Evolutionary conservation across 2,113 vertebrate genomes (phyloP), one percentile per base, ranked within the genome.

Genomic region (Xenus cinereus): DNA sequence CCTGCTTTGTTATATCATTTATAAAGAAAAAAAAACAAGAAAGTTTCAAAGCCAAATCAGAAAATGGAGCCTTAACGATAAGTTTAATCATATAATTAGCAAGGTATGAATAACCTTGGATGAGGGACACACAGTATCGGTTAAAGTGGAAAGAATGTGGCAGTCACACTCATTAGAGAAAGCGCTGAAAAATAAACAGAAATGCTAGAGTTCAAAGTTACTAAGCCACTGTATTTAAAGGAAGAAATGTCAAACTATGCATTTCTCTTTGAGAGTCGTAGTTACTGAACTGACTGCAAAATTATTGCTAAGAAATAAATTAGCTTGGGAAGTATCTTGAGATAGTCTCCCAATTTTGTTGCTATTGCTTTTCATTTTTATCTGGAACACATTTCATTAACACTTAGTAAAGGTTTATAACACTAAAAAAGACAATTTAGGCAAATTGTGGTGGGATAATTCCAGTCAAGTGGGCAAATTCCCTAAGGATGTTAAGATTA

Each of bases 121-220:
- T 73, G 53, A 93, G 20, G 51, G 71, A 95, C 79, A 74, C 56
- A 62, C 0, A 3, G 73, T 91, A 57, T 84, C 28, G 0, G 72
- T 84, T 46, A 86, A 85, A 96, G 46, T 50, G 79, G 77, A n/a
- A 97, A 54, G 82, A 93, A 87, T 84, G 86, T 6, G 14, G 67
- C 30, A 79, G 35, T 43, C 48, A 69, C 57, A 66, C 7, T 84
- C 63, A 30, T 84, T 71, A 54, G 32, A 76, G 50, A 89, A 94
- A 92, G 51, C 3, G 2, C 41, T 85, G 56, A 84, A 94, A 96
- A 96, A 93, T 32, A 95, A 96, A 97, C 82, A 60, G 50, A 51
- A 82, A 73, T 53, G 45, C 43, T 62, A 50, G 21, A 53, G 45
- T 22, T 88, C 72, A 75, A 92, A 92, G 37, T 95, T 85, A 83